These are phyloP conservation scores for Lasioglossum pauxillum DNA, from an alignment of 2,888 invertebrate genomes.

Conservation along the genomic window DNA sequence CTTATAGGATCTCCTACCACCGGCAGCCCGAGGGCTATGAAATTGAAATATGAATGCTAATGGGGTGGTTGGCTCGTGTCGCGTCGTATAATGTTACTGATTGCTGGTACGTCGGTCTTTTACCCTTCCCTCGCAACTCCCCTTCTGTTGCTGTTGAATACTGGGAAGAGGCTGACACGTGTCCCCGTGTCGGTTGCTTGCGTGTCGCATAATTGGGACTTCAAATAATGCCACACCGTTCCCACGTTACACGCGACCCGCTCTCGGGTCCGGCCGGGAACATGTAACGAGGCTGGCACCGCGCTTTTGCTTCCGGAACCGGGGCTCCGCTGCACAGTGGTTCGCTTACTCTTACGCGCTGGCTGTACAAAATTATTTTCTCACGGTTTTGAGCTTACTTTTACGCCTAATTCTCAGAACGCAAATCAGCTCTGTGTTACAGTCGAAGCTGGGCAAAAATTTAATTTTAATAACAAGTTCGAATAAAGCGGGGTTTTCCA, in stretches of 20 bases:
- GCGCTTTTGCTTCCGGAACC: not conserved
- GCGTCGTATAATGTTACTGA: conserved; percentile 72
- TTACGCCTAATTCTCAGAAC: not conserved
- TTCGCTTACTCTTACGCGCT: not conserved
- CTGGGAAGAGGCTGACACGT: conserved; percentile 46
- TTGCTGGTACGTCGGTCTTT: conserved; percentile 64
- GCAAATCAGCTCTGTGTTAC: too few relatives aligned
- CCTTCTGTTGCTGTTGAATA: conserved; percentile 40
- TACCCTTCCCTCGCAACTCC: conserved; percentile 25
- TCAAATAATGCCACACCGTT: conserved; percentile 34
- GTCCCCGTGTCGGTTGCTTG: conserved; percentile 36
- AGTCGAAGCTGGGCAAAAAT: too few relatives aligned
- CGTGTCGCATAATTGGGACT: conserved; percentile 44
- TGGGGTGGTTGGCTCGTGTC: conserved; percentile 69
- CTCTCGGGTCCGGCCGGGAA: not conserved
- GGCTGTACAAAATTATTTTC: not conserved
- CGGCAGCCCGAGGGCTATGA: conserved; percentile 66
- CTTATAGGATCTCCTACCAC: conserved; percentile 60
- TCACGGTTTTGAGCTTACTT: not conserved
- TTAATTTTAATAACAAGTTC: too few relatives aligned
- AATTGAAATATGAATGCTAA: conserved; percentile 80
- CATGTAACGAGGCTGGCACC: not conserved
- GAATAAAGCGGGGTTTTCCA: too few relatives aligned
- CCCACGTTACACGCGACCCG: not conserved
- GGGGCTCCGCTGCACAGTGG: not conserved